Conservation (phyloP, 2,888 invertebrate species). For the Biston stratarius region DNA sequence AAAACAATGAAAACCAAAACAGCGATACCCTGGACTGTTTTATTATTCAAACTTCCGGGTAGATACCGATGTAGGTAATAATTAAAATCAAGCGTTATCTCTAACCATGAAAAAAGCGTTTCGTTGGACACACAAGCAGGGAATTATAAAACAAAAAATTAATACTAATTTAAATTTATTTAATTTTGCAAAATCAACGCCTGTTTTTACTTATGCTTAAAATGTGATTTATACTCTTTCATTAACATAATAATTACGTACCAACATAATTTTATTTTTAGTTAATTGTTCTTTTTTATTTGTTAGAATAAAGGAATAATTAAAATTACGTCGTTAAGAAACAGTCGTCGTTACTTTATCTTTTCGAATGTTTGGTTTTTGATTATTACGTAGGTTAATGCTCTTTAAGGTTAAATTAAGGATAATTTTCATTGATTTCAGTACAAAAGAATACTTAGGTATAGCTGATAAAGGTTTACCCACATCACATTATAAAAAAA, state of each 20-base stretch:
- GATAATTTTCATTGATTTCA: conserved; percentile 22
- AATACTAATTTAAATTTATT: neutral
- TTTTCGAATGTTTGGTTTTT: conserved; percentile 29
- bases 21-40: no score
- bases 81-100: no score
- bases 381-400: conserved; percentile 10
- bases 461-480: no score
- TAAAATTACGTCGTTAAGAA: neutral
- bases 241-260: neutral
- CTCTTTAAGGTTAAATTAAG: conserved; percentile 1
- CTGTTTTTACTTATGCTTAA: no score
- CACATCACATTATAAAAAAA: neutral
- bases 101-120: no score
- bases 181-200: neutral
- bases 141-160: no score
- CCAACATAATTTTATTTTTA: neutral
- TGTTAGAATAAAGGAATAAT: neutral
- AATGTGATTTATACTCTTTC: neutral
- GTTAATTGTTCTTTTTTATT: neutral
- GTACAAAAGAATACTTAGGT: conserved; percentile 12
- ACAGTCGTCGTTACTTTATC: conserved; percentile 46
- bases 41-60: no score
- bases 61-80: no score
- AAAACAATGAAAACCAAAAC: no score
- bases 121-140: no score